Percentiles rank a stretch among this genome's conserved stretches.
Evolutionary conservation across 2,797 vertebrate genomes (phyloP).

Genomic region (Acrossocheilus wenchowensis): DNA sequence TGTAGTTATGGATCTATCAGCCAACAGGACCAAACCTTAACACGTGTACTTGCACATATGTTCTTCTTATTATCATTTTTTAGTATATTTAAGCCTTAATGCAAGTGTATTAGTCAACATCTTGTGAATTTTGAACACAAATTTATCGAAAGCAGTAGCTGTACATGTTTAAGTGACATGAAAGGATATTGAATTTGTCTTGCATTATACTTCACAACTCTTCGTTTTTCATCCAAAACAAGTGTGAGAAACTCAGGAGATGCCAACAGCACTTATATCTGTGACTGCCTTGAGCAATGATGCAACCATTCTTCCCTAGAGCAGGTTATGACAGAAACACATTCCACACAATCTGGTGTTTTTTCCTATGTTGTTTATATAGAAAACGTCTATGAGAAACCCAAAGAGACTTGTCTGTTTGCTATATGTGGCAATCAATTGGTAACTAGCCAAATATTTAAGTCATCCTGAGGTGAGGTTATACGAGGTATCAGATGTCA

Average conservation of each 20-base stretch:
- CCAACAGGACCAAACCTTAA: background rate
- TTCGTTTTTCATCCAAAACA: background rate
- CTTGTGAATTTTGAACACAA: background rate
- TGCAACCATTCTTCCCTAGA: background rate
- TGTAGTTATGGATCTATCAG: background rate
- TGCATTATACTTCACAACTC: background rate
- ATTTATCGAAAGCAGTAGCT: background rate
- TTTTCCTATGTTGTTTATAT: background rate
- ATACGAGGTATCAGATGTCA: constrained; percentile 5
- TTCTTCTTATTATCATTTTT: background rate
- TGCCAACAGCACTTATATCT: background rate
- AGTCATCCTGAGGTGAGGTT: background rate
- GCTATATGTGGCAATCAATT: background rate
- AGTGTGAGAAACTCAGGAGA: constrained; percentile 1
- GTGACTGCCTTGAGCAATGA: constrained; percentile 5
- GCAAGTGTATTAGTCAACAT: background rate
- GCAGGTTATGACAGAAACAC: constrained; percentile 48
- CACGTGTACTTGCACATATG: background rate
- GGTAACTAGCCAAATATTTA: background rate
- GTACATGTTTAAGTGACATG: background rate
- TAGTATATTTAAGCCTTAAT: background rate
- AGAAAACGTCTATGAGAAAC: background rate
- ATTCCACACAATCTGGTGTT: constrained; percentile 28
- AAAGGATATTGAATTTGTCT: background rate
- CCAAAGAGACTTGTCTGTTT: background rate